A percentile compares a stretch with the other conserved stretches of the same genome.
Conservation (phyloP, 2,888 invertebrate genomes). For the Folsomia candida region DNA sequence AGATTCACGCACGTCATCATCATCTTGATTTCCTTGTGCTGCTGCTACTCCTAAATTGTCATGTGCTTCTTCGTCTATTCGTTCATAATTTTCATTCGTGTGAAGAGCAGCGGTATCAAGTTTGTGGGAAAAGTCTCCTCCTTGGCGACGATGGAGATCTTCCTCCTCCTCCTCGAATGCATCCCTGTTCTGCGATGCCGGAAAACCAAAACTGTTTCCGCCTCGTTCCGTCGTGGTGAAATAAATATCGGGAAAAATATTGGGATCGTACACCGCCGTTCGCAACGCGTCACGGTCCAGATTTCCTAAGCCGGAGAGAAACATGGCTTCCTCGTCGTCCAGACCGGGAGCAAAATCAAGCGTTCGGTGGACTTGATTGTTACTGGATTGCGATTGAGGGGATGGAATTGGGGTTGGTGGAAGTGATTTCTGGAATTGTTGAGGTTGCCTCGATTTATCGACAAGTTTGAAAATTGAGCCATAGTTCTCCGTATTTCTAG, state of each 20-base stretch:
- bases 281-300: conserved; percentile 22
- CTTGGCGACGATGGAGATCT: too few species aligned
- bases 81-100: neutral
- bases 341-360: neutral
- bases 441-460: conserved; percentile 13
- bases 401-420: too few species aligned
- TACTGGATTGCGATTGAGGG: neutral
- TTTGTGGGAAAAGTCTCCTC: too few species aligned
- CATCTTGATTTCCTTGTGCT: neutral
- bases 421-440: too few species aligned
- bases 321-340: neutral
- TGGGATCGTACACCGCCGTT: conserved; percentile 46
- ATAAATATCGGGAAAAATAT: conserved; percentile 50
- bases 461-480: conserved; percentile 31
- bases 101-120: neutral
- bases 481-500: conserved; percentile 45
- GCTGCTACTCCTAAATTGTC: too few species aligned
- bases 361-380: neutral
- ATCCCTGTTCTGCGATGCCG: too few species aligned
- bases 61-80: too few species aligned
- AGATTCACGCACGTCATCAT: conserved; percentile 18
- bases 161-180: too few species aligned
- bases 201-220: too few species aligned
- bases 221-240: conserved; percentile 48
- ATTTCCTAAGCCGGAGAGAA: neutral